Conservation (phyloP, 2,888 invertebrate species). For the Homarus gammarus region DNA sequence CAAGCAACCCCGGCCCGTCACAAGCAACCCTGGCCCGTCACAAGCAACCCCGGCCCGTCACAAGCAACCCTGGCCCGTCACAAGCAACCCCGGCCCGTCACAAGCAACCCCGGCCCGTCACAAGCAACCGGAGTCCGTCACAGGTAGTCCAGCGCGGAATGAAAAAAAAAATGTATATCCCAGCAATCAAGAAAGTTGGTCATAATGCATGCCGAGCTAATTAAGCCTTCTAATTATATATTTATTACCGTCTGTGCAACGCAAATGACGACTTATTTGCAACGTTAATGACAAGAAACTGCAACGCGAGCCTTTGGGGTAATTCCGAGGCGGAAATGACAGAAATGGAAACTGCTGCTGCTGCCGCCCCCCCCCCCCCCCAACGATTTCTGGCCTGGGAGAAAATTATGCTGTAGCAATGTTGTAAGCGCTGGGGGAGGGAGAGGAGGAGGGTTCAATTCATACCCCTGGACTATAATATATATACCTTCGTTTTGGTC, state of each 20-base stretch:
- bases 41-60: too few relatives aligned
- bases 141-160: too few relatives aligned
- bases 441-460: background rate
- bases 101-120: too few relatives aligned
- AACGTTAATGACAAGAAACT: slow-evolving; percentile 65
- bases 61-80: too few relatives aligned
- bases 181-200: slow-evolving; percentile 59
- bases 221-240: slow-evolving; percentile 62
- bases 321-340: slow-evolving; percentile 31
- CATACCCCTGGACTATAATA: background rate
- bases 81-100: too few relatives aligned
- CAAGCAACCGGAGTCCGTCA: too few relatives aligned
- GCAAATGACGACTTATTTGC: slow-evolving; percentile 62
- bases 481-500: too few relatives aligned
- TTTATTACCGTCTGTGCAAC: slow-evolving; percentile 64
- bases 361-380: too few relatives aligned
- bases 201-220: slow-evolving; percentile 63
- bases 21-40: too few relatives aligned
- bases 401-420: background rate
- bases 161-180: background rate
- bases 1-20: too few relatives aligned
- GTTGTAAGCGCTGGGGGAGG: too few relatives aligned
- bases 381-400: slow-evolving; percentile 9
- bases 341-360: slow-evolving; percentile 35
- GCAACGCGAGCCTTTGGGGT: slow-evolving; percentile 44